Evolutionary conservation across 2,113 vertebrate genomes (phyloP), one percentile per base, ranked within the genome.

Genomic region (Sceloporus tristichus): DNA sequence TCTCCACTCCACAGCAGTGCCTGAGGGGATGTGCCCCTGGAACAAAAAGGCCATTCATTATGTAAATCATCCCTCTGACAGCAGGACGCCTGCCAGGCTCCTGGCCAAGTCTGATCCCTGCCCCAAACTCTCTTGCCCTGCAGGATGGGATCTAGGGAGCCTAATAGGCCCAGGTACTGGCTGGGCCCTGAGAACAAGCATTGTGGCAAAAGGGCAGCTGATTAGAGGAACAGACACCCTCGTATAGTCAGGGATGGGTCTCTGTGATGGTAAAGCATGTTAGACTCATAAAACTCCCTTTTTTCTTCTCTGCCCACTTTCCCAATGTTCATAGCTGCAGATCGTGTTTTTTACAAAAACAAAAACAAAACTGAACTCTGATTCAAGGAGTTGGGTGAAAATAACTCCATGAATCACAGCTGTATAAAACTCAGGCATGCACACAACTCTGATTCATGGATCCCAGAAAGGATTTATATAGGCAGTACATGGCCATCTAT

Each of bases 31-130:
- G 77, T n/a, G 81, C 81, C 65, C 9, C 87, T 68, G 53, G 62
- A 88, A 88, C 87, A 88, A 88, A 88, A 88, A 88, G 54, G 81
- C 81, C 73, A 88, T 88, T 88, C 87, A 88, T 78, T 53, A 19
- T 70, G 34, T 84, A 88, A 77, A 88, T 88, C 87, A 88, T 88
- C 81, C 53, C 74, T 74, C 81, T 84, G 87, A 83, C 87, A 88
- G 81, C 81, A 84, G 74, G 81, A 88, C 25, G 87, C 87, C 87
- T 78, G 86, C 70, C 70, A 79, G 86, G 86, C 70, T 75, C n/a
- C 83, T 68, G 54, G 59, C 85, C 75, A 79, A 79, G 48, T 38
- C 87, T 84, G 81, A 83, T 88, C 73, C 48, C 42, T 34, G 38
- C 68, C 80, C 74, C n/a, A 83, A 34, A 68, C 65, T 77, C 42